Evolutionary conservation across 2,797 vertebrate genomes (phyloP).

Genomic region (Phylloscopus collybita): DNA sequence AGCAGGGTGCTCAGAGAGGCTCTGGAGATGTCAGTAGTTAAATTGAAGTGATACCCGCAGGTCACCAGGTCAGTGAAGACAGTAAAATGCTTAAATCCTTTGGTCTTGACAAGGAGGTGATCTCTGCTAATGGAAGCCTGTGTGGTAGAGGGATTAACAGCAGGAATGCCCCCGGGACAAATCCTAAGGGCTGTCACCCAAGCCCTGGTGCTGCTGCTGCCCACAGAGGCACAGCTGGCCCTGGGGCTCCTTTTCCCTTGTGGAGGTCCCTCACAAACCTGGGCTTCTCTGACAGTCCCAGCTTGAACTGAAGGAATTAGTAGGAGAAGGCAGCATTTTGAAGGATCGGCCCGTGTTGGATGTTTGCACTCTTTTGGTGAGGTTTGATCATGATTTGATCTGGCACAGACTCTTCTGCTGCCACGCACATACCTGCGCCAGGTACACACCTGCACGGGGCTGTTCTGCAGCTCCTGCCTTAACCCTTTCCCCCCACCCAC

Average conservation of each 20-base stretch:
- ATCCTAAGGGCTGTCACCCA: neutral
- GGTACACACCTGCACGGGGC: neutral
- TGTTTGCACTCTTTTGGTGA: neutral
- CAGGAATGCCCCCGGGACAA: neutral
- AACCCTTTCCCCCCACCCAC: neutral
- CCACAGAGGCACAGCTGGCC: neutral
- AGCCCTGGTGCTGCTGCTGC: neutral
- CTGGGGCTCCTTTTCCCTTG: neutral
- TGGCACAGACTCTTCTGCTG: neutral
- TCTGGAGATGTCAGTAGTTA: neutral
- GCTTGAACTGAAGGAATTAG: neutral
- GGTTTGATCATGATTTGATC: neutral
- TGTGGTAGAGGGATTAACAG: neutral
- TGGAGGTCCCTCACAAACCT: neutral
- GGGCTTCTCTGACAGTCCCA: accelerated
- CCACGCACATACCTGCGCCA: neutral
- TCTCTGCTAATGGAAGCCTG: neutral
- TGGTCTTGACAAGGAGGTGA: neutral
- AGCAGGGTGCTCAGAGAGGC: neutral
- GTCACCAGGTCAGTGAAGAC: neutral
- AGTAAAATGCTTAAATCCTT: neutral
- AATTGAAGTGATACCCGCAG: neutral
- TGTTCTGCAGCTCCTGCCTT: conserved; percentile 18
- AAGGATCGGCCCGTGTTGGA: neutral
- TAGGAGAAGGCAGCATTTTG: neutral